phyloP scores from a whole-genome alignment of 1,140 invertebrate species.

The Megalonaias nervosa region DNA sequence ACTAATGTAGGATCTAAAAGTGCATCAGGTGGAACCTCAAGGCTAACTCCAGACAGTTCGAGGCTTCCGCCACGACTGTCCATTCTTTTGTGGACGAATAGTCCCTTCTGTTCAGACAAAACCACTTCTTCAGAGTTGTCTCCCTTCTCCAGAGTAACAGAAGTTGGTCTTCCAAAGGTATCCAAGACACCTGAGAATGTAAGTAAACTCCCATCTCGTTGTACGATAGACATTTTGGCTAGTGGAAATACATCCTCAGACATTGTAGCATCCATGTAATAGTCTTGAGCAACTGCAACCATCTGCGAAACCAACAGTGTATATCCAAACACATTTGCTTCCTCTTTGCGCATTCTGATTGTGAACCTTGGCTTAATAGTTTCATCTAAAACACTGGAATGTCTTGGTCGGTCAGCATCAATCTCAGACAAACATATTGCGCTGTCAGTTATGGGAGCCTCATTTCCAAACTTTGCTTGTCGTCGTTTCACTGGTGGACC shows the following conservation, averaged over 20 bases:
- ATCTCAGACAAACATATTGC: constrained; percentile 20
- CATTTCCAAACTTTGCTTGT: not conserved
- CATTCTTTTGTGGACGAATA: constrained; percentile 25
- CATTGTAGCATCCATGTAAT: constrained; percentile 15
- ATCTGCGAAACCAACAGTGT: constrained; percentile 5
- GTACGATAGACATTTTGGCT: constrained; percentile 12
- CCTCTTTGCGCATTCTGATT: constrained; percentile 11
- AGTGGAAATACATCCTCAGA: constrained; percentile 2
- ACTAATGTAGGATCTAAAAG: constrained; percentile 15
- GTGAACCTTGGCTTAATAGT: not conserved
- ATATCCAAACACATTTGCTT: constrained; percentile 15
- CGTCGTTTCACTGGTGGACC: not conserved
- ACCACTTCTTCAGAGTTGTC: not conserved
- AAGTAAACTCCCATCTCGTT: not conserved
- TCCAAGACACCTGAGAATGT: constrained; percentile 6
- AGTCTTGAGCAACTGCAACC: constrained; percentile 17
- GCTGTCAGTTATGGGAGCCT: constrained; percentile 4
- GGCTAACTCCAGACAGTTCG: constrained; percentile 13
- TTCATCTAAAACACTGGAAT: constrained; percentile 9
- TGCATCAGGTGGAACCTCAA: constrained; percentile 21
- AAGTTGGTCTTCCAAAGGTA: constrained; percentile 20
- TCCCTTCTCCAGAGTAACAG: constrained; percentile 8
- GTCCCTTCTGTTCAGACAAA: constrained; percentile 15
- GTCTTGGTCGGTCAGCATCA: not conserved
- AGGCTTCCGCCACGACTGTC: constrained; percentile 2